Percentiles rank a stretch among this genome's conserved stretches.
phyloP scores from a whole-genome alignment of 2,888 invertebrate species.

The Dolichopus griseipennis region DNA sequence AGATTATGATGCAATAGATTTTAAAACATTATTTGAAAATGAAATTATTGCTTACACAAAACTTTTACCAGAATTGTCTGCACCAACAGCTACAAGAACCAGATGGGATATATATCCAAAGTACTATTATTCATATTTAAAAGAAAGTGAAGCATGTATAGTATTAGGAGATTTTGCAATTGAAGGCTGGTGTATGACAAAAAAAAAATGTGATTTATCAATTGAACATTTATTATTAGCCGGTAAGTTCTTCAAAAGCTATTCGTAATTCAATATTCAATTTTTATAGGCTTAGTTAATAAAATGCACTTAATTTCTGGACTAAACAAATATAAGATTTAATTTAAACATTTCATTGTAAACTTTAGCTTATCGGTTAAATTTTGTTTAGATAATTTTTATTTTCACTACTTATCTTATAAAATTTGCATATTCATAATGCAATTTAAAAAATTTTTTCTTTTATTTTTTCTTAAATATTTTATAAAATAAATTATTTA shows the following conservation, averaged over 20 bases:
- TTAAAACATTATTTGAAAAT: slow-evolving; percentile 33
- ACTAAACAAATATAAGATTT: too few species aligned
- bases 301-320: too few species aligned
- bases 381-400: too few species aligned
- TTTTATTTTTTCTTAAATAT: background rate
- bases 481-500: too few species aligned
- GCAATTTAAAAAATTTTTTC: background rate
- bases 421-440: too few species aligned
- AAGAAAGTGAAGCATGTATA: slow-evolving; percentile 27
- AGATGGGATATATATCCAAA: slow-evolving; percentile 27
- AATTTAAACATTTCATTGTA: too few species aligned
- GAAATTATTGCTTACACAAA: slow-evolving; percentile 35
- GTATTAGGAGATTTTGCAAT: slow-evolving; percentile 34
- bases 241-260: slow-evolving; percentile 23
- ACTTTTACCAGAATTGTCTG: slow-evolving; percentile 31
- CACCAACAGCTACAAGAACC: background rate
- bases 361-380: too few species aligned
- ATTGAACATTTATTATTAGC: slow-evolving; percentile 36
- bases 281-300: too few species aligned
- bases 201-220: slow-evolving; percentile 30
- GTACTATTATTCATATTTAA: slow-evolving; percentile 32
- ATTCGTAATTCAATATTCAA: background rate
- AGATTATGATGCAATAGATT: slow-evolving; percentile 30
- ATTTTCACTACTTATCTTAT: too few species aligned
- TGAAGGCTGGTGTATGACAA: slow-evolving; percentile 32